Evolutionary conservation across 2,113 vertebrate species (phyloP).

Genomic region (Nipponia nippon): DNA sequence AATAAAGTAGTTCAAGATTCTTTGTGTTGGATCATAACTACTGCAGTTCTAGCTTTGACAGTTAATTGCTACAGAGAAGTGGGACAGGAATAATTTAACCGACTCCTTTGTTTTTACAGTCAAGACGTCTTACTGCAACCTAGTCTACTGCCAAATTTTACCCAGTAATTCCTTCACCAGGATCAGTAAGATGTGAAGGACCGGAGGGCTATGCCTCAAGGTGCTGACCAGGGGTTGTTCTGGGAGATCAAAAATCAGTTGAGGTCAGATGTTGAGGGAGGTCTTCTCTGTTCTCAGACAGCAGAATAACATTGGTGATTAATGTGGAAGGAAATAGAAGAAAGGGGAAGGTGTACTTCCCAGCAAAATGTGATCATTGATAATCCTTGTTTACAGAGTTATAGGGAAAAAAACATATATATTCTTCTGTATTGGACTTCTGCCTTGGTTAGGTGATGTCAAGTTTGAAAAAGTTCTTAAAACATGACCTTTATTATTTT

Average conservation of each 20-base stretch:
- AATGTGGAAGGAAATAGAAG: background rate
- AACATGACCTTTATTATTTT: background rate
- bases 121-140: background rate
- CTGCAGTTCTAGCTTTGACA: background rate
- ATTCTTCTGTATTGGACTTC: background rate
- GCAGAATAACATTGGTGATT: background rate
- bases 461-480: background rate
- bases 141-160: background rate
- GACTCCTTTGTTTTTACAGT: background rate
- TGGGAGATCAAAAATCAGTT: background rate
- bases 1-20: background rate
- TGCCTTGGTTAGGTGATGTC: background rate
- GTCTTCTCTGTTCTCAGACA: background rate
- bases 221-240: background rate
- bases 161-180: background rate
- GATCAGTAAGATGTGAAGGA: background rate
- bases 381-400: background rate
- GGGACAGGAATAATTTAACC: background rate
- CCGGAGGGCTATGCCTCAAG: background rate
- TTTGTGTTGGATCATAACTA: background rate
- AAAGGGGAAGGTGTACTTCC: background rate
- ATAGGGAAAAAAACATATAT: background rate
- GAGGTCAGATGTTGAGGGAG: background rate
- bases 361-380: background rate
- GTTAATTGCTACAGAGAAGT: background rate